Base-by-base conservation (phyloP, 2,888 invertebrate genomes). In the Empis stercorea region DNA sequence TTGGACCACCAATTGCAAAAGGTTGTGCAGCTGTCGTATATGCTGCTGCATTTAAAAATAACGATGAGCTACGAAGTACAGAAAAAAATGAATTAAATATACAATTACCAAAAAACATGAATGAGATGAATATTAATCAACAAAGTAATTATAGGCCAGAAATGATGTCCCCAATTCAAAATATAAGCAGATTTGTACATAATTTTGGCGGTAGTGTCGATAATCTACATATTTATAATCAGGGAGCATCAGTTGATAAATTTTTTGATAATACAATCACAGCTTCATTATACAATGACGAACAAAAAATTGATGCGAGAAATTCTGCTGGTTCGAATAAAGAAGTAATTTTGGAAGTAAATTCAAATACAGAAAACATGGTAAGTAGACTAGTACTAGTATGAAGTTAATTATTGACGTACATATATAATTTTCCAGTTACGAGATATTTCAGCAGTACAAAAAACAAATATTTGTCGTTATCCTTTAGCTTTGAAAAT, bases 1-100 rank as follows among this genome's bases (percentile, higher is more conserved):
- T 87, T 54, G 86, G 84, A 1, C 74, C 78, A 34, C 73, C 79
- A 2, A 80, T 89, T 55, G 85, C 81, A 7, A 85, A 87, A 65
- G 88, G 88, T 14, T 82, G 85, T 61, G 84, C 82, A 54, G 87
- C 85, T 23, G 86, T 84, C 27, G 86, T 89, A 2, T 86, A 87
- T 64, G 76, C 80, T 4, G 84, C 84, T 2, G 73, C 73, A 48
- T 68, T 76, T 44, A 75, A 73, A 53, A 53, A 54, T 27, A 49
- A 49, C n/a, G 34, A 51, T 14, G 42, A 50, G 10, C 40, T 50
- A 10, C 30, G 46, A 16, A 45, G 42, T 6, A 37, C 46, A 13
- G 44, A 45, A 3, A 36, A n/a, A 3, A 47, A 49, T 36, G 30
- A 32, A 2, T 10, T 42, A 0, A 43, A 30, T 30, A 3, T 9